These are phyloP conservation scores for Acanthopleura granulata DNA, from an alignment of 2,888 invertebrate genomes.

Conservation along the genomic window DNA sequence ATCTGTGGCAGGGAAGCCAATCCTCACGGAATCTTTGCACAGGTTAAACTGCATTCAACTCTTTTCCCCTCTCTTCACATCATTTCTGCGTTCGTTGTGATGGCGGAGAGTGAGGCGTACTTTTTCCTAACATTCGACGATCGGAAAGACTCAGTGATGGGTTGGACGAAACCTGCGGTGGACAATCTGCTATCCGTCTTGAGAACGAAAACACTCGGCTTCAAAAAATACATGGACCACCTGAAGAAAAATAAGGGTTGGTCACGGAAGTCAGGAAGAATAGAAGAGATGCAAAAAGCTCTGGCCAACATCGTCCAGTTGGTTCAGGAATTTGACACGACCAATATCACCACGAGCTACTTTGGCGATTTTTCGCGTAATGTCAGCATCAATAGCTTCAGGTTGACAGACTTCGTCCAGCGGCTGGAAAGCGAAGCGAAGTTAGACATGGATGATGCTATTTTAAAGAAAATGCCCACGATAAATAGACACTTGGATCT, in stretches of 20 bases:
- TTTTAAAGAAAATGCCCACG: not conserved
- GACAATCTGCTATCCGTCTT: not conserved
- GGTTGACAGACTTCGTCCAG: not conserved
- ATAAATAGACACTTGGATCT: not conserved
- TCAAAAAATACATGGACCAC: no score
- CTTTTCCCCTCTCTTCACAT: not conserved
- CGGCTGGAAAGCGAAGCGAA: not conserved
- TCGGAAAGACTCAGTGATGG: not conserved
- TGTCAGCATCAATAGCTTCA: not conserved
- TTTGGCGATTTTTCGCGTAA: not conserved
- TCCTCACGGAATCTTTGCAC: not conserved
- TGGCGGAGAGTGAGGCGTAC: not conserved
- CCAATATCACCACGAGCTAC: not conserved
- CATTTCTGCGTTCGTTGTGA: not conserved
- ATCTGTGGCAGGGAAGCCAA: not conserved
- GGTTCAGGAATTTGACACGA: not conserved
- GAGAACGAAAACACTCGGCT: not conserved
- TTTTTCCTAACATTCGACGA: not conserved
- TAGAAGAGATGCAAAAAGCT: not conserved
- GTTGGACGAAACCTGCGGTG: not conserved
- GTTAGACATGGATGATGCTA: not conserved
- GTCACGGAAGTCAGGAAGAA: not conserved
- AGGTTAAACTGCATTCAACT: not conserved
- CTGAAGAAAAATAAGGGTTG: not conserved
- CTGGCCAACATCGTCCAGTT: not conserved